phyloP scores from a whole-genome alignment of 1,140 invertebrate species.

The Sminthurides bifidus region DNA sequence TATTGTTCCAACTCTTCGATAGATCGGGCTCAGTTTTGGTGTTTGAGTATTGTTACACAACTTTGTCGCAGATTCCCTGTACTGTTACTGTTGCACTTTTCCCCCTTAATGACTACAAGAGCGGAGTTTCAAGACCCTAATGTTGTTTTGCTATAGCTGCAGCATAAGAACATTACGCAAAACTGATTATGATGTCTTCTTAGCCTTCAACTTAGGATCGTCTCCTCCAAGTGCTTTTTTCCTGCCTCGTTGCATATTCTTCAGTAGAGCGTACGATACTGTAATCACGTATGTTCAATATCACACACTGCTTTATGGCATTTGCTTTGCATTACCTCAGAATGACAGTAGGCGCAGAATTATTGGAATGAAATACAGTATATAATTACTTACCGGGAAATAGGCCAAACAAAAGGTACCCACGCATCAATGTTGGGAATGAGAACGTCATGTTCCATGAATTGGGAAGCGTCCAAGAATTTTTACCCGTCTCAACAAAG shows the following conservation, averaged over 20 bases:
- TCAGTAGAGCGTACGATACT: constrained; percentile 58
- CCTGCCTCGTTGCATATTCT: constrained; percentile 59
- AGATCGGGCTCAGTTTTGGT: too few species aligned
- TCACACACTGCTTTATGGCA: neutral
- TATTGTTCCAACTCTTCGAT: too few species aligned
- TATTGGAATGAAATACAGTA: neutral
- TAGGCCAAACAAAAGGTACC: constrained; percentile 63
- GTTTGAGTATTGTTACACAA: too few species aligned
- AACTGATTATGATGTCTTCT: too few species aligned
- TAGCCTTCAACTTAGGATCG: too few species aligned
- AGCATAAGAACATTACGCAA: too few species aligned
- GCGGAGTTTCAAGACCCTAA: too few species aligned
- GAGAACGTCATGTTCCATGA: constrained; percentile 74
- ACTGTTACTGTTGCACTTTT: too few species aligned
- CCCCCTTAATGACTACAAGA: too few species aligned
- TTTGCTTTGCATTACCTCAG: constrained; percentile 27
- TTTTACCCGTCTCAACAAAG: constrained; percentile 70
- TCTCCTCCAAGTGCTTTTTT: constrained; percentile 50
- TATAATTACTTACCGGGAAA: constrained; percentile 46
- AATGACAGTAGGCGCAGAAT: constrained; percentile 27
- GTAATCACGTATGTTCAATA: neutral
- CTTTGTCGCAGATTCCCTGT: too few species aligned
- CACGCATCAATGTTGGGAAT: constrained; percentile 61
- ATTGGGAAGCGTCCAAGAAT: constrained; percentile 68
- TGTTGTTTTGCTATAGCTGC: too few species aligned